Conservation (phyloP, 2,797 vertebrate genomes). For the Coregonus ussuriensis region DNA sequence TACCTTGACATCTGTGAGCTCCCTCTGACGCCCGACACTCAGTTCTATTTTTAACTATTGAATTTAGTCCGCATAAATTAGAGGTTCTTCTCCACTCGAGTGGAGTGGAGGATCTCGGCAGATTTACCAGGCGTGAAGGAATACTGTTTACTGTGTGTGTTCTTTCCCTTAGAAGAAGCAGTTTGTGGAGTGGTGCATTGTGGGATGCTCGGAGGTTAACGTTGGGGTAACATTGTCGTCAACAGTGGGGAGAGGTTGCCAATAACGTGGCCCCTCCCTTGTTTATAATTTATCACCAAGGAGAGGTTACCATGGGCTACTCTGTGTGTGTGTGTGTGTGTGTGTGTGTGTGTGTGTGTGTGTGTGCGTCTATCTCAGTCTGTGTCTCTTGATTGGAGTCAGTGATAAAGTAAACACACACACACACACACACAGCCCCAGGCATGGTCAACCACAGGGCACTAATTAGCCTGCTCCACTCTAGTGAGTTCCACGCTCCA, state of each 20-base stretch:
- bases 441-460: conserved; percentile 46
- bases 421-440: conserved; percentile 19
- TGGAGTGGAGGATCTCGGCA: conserved; percentile 17
- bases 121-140: not conserved
- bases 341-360: not conserved
- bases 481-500: conserved; percentile 43
- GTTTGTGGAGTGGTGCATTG: conserved; percentile 36
- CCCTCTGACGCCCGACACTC: conserved; percentile 3
- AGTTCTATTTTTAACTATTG: conserved; percentile 21
- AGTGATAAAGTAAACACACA: conserved; percentile 13
- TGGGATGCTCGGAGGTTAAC: conserved; percentile 29
- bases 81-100: conserved; percentile 4
- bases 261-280: conserved; percentile 3
- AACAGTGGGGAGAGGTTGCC: conserved; percentile 21
- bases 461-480: conserved; percentile 62
- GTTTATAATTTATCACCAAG: conserved; percentile 64
- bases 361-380: too few relatives aligned
- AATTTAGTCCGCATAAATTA: conserved; percentile 33
- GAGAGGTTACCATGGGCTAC: conserved; percentile 52
- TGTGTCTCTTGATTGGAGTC: too few relatives aligned
- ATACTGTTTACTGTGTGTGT: not conserved
- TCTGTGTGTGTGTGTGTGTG: conserved; percentile 1
- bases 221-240: conserved; percentile 29
- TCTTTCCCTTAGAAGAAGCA: not conserved
- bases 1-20: conserved; percentile 3